phyloP scores from a whole-genome alignment of 2,797 vertebrate species.

The Scyliorhinus canicula region DNA sequence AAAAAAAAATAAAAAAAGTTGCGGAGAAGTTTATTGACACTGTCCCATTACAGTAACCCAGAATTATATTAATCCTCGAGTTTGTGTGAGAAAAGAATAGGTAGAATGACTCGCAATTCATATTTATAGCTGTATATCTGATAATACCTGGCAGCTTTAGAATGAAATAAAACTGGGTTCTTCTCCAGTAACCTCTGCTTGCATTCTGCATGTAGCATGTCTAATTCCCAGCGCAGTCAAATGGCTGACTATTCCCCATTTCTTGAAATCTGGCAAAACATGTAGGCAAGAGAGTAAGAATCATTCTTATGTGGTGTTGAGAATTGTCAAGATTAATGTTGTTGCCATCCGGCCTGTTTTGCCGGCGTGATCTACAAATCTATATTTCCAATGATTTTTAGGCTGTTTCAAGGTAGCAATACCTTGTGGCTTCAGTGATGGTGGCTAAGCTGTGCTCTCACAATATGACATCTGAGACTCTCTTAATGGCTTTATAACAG shows the following conservation, averaged over 20 bases:
- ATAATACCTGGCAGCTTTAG: too few species aligned
- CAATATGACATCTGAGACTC: neutral
- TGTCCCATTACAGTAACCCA: neutral
- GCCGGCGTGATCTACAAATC: neutral
- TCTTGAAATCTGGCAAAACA: neutral
- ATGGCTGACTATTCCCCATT: neutral
- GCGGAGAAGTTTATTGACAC: neutral
- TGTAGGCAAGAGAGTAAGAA: too few species aligned
- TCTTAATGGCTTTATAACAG: neutral
- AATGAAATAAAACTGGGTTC: constrained; percentile 8
- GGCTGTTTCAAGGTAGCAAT: neutral
- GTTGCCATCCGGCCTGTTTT: neutral
- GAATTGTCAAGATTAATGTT: neutral
- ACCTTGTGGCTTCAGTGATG: neutral
- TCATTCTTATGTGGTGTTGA: neutral
- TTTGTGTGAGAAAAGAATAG: neutral
- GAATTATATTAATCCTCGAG: neutral
- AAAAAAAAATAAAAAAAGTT: neutral
- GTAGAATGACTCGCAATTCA: neutral
- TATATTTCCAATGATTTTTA: neutral
- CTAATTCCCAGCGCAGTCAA: neutral
- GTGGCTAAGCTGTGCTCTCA: neutral
- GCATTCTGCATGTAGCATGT: constrained; percentile 5
- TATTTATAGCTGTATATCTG: neutral
- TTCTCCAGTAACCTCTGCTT: neutral